Evolutionary conservation across 2,113 vertebrate species (phyloP).

Genomic region (Copsychus sechellarum): DNA sequence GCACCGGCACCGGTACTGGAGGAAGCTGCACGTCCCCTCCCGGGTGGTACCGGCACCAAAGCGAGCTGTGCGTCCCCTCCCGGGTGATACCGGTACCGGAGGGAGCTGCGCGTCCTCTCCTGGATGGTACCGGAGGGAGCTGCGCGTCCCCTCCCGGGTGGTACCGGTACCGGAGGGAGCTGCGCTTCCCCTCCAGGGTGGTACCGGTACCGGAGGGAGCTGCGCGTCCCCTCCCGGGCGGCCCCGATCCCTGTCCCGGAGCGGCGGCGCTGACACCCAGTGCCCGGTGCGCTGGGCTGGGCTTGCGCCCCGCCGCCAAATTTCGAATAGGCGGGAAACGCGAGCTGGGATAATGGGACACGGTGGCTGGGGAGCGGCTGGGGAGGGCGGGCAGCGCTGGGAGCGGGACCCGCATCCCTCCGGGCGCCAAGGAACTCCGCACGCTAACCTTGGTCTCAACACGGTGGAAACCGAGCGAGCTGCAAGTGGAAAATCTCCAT

Average conservation of each 20-base stretch:
- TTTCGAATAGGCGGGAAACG: rapidly evolving
- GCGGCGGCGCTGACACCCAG: background rate
- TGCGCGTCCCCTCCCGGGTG: too few relatives aligned
- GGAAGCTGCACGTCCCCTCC: too few relatives aligned
- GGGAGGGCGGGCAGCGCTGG: background rate
- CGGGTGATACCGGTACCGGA: too few relatives aligned
- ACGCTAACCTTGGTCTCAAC: background rate
- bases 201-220: too few relatives aligned
- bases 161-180: too few relatives aligned
- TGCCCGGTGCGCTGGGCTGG: background rate
- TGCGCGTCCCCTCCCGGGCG: background rate
- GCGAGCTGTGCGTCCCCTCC: too few relatives aligned
- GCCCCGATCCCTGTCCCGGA: background rate
- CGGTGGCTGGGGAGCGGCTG: background rate
- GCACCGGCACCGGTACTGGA: too few relatives aligned
- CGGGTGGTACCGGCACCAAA: too few relatives aligned
- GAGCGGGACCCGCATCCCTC: background rate
- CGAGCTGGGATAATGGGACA: background rate
- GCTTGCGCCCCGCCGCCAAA: background rate
- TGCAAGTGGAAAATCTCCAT: background rate
- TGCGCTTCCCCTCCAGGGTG: too few relatives aligned
- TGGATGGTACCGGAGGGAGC: too few relatives aligned
- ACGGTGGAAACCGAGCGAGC: background rate
- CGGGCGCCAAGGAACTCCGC: rapidly evolving
- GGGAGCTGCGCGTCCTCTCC: too few relatives aligned